These are phyloP conservation scores for Cabera pusaria DNA, from an alignment of 2,888 invertebrate genomes.

Conservation along the genomic window DNA sequence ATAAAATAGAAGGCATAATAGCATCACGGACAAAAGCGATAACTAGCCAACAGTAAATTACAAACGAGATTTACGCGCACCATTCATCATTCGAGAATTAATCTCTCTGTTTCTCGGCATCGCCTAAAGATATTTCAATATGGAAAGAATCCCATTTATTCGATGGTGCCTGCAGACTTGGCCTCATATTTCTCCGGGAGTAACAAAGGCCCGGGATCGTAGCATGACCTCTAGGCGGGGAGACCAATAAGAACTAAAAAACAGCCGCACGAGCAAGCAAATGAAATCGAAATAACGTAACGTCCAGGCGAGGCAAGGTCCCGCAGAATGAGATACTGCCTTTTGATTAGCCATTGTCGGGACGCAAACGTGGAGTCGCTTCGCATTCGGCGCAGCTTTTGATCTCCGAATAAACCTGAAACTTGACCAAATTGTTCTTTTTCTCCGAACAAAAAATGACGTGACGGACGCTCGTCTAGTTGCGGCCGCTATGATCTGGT, in stretches of 20 bases:
- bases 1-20: conserved; percentile 35
- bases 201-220: conserved; percentile 71
- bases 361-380: conserved; percentile 54
- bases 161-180: conserved; percentile 57
- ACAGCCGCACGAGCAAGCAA: conserved; percentile 75
- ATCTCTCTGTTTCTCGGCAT: conserved; percentile 58
- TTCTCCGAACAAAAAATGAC: conserved; percentile 30
- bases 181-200: conserved; percentile 74
- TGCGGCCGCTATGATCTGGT: conserved; percentile 35
- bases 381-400: conserved; percentile 27
- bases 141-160: conserved; percentile 75
- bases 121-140: conserved; percentile 76
- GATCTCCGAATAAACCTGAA: conserved; percentile 29
- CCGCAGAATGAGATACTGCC: conserved; percentile 74
- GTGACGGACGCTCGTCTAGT: conserved; percentile 28
- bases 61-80: conserved; percentile 64
- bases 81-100: conserved; percentile 73
- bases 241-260: conserved; percentile 63
- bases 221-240: conserved; percentile 66
- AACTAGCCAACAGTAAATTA: conserved; percentile 68
- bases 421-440: conserved; percentile 37
- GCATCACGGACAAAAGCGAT: conserved; percentile 55
- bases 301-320: conserved; percentile 61
- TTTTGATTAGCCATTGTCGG: conserved; percentile 81
- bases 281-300: conserved; percentile 81